These are phyloP conservation scores for Nemopilema nomurai DNA, from an alignment of 30 jellyfish, hydroid and myxozoan genomes.

Conservation along the genomic window DNA sequence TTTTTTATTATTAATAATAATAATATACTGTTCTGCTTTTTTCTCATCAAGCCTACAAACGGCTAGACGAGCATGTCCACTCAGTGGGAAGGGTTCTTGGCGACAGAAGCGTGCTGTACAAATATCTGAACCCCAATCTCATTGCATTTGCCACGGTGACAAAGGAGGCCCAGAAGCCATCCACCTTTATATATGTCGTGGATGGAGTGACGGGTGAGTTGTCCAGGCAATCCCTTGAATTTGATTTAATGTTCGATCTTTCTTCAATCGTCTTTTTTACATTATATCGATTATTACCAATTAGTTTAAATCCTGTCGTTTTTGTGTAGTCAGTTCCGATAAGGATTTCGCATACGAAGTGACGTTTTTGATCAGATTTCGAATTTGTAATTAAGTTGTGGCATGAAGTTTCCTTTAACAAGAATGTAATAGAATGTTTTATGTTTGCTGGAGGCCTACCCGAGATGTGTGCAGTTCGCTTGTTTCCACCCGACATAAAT, in stretches of 20 bases:
- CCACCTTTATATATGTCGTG: constrained; percentile 74
- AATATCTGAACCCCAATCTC: constrained; percentile 92
- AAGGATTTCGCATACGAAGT: not conserved
- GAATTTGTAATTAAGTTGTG: no score
- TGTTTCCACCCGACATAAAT: no score
- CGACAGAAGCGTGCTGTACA: constrained; percentile 94
- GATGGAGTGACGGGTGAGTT: constrained; percentile 97
- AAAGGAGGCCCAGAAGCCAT: constrained; percentile 70
- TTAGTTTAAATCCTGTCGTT: no score
- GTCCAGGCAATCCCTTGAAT: not conserved
- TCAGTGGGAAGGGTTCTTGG: constrained; percentile 99
- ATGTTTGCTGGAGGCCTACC: no score
- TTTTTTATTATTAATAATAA: no score
- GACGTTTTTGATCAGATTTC: not conserved
- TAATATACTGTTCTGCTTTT: no score
- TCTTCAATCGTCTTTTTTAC: no score
- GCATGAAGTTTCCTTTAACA: no score
- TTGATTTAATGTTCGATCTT: not conserved
- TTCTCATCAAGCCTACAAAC: constrained; percentile 52
- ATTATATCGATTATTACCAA: no score
- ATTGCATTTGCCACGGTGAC: constrained; percentile 83
- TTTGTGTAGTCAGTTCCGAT: not conserved
- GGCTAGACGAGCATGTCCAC: constrained; percentile 96
- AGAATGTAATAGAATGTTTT: no score
- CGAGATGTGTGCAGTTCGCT: no score